Conservation (phyloP, 2,797 vertebrate species). For the Bradypus variegatus region DNA sequence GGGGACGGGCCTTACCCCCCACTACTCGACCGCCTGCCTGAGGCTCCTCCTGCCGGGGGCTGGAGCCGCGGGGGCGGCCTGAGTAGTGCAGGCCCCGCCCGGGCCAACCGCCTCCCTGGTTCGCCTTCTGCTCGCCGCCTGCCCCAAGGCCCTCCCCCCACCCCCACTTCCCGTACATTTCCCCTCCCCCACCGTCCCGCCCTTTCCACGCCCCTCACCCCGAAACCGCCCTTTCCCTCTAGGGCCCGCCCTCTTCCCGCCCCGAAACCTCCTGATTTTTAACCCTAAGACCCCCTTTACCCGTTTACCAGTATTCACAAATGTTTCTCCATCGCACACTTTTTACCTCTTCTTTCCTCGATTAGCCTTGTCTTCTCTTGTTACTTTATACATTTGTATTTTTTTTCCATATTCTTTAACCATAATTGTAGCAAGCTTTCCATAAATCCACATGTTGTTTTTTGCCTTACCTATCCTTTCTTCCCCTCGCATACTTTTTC, state of each 20-base stretch:
- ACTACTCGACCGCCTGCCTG: conserved; percentile 40
- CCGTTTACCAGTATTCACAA: neutral
- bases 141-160: conserved; percentile 48
- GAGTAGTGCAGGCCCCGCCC: conserved; percentile 52
- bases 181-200: conserved; percentile 48
- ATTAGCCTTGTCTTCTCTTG: neutral
- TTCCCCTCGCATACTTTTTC: neutral
- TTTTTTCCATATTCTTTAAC: conserved; percentile 3
- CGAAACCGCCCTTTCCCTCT: conserved; percentile 59
- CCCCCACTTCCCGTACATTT: neutral
- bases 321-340: neutral
- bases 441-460: neutral
- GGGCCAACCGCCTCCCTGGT: conserved; percentile 54
- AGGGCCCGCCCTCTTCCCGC: conserved; percentile 37
- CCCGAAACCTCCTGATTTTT: conserved; percentile 27
- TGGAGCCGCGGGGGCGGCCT: conserved; percentile 62
- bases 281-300: neutral
- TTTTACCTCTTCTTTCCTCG: neutral
- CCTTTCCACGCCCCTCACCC: conserved; percentile 66
- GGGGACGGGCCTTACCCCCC: conserved; percentile 62
- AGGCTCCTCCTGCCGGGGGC: conserved; percentile 62
- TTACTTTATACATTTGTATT: conserved; percentile 1
- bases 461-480: neutral
- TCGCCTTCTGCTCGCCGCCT: conserved; percentile 50
- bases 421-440: conserved; percentile 45